Evolutionary conservation across 2,113 vertebrate species (phyloP).

Genomic region (Cinclus mexicanus): DNA sequence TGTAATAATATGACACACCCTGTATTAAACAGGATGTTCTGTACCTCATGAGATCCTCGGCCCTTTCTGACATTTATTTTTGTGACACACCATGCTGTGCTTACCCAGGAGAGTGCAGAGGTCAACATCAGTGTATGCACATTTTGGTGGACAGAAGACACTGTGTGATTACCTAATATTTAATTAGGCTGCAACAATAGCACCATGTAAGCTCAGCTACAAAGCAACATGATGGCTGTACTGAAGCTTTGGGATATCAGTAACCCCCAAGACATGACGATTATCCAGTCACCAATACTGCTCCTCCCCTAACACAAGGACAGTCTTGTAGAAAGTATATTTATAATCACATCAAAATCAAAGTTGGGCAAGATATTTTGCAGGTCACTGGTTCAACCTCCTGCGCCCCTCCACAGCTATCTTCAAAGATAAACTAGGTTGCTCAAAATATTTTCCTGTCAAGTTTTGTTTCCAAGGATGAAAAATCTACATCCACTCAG

Average conservation of each 20-base stretch:
- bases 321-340: background rate
- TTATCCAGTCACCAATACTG: background rate
- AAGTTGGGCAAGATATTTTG: background rate
- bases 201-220: background rate
- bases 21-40: background rate
- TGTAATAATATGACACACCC: background rate
- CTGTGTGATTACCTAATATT: slow-evolving; percentile 21
- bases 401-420: background rate
- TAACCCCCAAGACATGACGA: background rate
- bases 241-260: background rate
- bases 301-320: background rate
- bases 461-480: background rate
- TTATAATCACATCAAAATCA: background rate
- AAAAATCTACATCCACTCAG: background rate
- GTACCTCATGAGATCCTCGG: background rate
- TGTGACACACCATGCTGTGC: background rate
- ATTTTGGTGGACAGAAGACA: background rate
- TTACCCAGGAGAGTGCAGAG: background rate
- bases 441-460: background rate
- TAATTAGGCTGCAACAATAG: background rate
- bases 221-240: background rate
- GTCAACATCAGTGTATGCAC: background rate
- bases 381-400: background rate
- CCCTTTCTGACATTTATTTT: background rate
- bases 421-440: background rate